phyloP scores from a whole-genome alignment of 2,797 vertebrate genomes.

The Hoplostethus mediterraneus region DNA sequence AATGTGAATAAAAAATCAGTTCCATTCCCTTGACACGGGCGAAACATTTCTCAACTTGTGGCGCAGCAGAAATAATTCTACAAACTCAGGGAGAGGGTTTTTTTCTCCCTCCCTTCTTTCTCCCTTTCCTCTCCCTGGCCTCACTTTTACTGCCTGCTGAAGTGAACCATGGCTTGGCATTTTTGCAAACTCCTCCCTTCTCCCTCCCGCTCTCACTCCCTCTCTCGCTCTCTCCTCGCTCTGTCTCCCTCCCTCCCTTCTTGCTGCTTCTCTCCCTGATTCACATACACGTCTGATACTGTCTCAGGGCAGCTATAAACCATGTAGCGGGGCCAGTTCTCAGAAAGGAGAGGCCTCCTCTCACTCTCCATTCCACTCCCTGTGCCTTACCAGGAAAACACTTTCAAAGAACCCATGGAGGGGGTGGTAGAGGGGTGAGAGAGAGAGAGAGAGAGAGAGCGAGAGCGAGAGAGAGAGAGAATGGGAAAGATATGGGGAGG shows the following conservation, averaged over 20 bases:
- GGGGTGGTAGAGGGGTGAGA: constrained; percentile 46
- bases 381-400: constrained; percentile 76
- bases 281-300: constrained; percentile 80
- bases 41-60: constrained; percentile 53
- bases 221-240: constrained; percentile 12
- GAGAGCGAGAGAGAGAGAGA: constrained; percentile 62
- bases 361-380: constrained; percentile 56
- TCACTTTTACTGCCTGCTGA: constrained; percentile 83
- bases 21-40: not conserved
- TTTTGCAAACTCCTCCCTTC: constrained; percentile 79
- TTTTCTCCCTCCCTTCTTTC: constrained; percentile 24
- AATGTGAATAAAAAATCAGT: constrained; percentile 3
- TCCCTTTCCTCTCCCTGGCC: constrained; percentile 73
- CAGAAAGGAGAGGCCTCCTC: constrained; percentile 80
- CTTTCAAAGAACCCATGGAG: constrained; percentile 77
- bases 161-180: constrained; percentile 84
- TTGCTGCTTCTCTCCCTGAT: constrained; percentile 64
- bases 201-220: constrained; percentile 17
- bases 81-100: constrained; percentile 33
- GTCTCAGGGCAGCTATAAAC: constrained; percentile 82
- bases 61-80: constrained; percentile 54
- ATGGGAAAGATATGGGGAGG: constrained; percentile 68
- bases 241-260: constrained; percentile 6
- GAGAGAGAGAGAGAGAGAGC: constrained; percentile 40
- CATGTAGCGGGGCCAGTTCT: constrained; percentile 78